Evolutionary conservation across 1,140 invertebrate species (phyloP).

Genomic region (Apocrypta bakeri): DNA sequence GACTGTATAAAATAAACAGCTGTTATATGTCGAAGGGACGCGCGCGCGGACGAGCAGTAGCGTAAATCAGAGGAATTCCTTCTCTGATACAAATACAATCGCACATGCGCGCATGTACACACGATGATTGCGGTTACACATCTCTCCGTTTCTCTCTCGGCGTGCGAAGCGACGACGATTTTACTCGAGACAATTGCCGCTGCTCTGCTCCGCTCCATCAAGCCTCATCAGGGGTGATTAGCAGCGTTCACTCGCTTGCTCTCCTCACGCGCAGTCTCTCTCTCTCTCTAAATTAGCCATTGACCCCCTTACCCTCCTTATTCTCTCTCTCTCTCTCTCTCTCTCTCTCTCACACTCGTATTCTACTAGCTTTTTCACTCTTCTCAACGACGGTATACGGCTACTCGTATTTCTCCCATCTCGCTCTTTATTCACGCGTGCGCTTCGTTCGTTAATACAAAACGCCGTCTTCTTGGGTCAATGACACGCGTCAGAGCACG

Average conservation of each 20-base stretch:
- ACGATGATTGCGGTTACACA: not conserved
- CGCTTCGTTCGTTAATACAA: slow-evolving; percentile 57
- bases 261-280: slow-evolving; percentile 57
- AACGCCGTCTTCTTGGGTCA: slow-evolving; percentile 60
- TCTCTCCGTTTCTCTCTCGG: not conserved
- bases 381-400: slow-evolving; percentile 4
- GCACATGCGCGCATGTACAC: no score
- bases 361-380: slow-evolving; percentile 33
- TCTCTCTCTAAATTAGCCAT: slow-evolving; percentile 68
- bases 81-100: no score
- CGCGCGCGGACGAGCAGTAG: no score
- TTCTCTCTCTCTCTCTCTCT: slow-evolving; percentile 9
- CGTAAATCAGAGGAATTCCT: not conserved
- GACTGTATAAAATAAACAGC: not conserved
- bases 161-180: slow-evolving; percentile 51
- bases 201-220: slow-evolving; percentile 63
- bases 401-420: slow-evolving; percentile 58
- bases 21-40: no score
- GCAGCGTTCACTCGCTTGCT: slow-evolving; percentile 57
- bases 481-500: slow-evolving; percentile 60
- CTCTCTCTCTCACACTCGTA: slow-evolving; percentile 30
- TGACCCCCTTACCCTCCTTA: slow-evolving; percentile 60
- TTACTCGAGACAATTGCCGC: slow-evolving; percentile 68
- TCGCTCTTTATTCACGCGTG: slow-evolving; percentile 52
- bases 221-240: slow-evolving; percentile 71